Evolutionary conservation across 2,113 vertebrate genomes (phyloP), one percentile per base, ranked within the genome.

Genomic region (Casuarius casuarius): DNA sequence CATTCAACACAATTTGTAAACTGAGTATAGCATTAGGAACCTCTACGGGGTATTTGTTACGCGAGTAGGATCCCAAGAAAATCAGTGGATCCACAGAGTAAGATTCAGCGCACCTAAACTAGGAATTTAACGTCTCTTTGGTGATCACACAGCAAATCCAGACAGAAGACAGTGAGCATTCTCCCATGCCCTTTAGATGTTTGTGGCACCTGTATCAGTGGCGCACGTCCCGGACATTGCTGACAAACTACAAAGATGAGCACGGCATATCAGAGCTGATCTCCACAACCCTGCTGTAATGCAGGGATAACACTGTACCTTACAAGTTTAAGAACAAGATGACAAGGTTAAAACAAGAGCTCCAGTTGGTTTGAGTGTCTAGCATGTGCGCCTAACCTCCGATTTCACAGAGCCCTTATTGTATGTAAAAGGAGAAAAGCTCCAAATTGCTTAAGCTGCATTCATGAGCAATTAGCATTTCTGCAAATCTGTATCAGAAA

Each of bases 331-430:
- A 83, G 21, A 56, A 71, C n/a, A 44, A 18, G 71, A 0, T 38
- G 85, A 66, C 29, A 46, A 63, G 44, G 46, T 13, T 52, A 88
- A 86, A 85, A 70, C 40, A 25, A 67, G 83, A 78, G 46, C 38
- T 78, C 61, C 79, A 61, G 42, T 65, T n/a, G 21, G 46, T 92
- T 12, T 0, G 12, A 48, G 74, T 70, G 72, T 65, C 88, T 35
- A 44, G 71, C 62, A 66, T 2, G 2, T 22, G 17, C 54, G 52
- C 40, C 77, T 33, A 68, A 84, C 10, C 35, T 52, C 46, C 35
- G 42, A 46, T 22, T 83, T 49, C 7, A 1, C 51, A 71, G 33
- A 73, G 40, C 46, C 61, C 49, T 0, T 1, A 21, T 0, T 11
- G 29, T 31, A 2, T 14, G 73, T 38, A 65, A 49, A 76, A 84